A percentile compares a stretch with the other conserved stretches of the same genome.
phyloP scores from a whole-genome alignment of 2,797 vertebrate species.

The Myiotriccus ornatus region DNA sequence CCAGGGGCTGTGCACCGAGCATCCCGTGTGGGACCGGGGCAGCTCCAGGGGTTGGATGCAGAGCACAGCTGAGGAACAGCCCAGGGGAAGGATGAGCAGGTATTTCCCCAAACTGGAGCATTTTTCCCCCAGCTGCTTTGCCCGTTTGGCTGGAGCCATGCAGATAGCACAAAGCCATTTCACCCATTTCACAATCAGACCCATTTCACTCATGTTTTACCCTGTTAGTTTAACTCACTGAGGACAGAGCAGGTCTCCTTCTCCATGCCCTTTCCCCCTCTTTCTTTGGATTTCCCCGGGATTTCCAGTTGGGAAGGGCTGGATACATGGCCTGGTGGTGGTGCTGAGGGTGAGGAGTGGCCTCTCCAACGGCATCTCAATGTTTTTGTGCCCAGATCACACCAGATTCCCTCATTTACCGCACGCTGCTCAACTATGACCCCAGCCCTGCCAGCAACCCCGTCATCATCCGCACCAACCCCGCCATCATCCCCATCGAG shows the following conservation, averaged over 20 bases:
- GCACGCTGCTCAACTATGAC: conserved; percentile 45
- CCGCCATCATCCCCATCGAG: conserved; percentile 20
- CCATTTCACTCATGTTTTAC: accelerated
- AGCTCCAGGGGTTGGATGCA: accelerated
- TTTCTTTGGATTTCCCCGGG: neutral
- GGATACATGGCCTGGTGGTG: accelerated
- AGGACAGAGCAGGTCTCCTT: neutral
- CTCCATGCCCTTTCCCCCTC: neutral
- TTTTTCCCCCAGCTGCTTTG: neutral
- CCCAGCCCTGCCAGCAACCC: conserved; percentile 31
- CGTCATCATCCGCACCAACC: conserved; percentile 29
- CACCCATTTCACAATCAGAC: neutral
- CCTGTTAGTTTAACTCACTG: neutral
- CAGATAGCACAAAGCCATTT: neutral
- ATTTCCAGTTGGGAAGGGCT: neutral
- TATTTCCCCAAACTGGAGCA: accelerated
- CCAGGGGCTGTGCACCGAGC: neutral
- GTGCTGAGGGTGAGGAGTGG: neutral
- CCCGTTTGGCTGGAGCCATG: accelerated
- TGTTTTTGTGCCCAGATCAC: conserved; percentile 50
- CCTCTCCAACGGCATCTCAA: neutral
- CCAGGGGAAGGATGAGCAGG: accelerated
- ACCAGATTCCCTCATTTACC: conserved; percentile 56
- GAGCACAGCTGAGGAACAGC: accelerated
- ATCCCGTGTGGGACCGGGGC: accelerated